These are phyloP conservation scores for Erythrocebus patas DNA, from an alignment of 2,113 vertebrate species.

Conservation along the genomic window DNA sequence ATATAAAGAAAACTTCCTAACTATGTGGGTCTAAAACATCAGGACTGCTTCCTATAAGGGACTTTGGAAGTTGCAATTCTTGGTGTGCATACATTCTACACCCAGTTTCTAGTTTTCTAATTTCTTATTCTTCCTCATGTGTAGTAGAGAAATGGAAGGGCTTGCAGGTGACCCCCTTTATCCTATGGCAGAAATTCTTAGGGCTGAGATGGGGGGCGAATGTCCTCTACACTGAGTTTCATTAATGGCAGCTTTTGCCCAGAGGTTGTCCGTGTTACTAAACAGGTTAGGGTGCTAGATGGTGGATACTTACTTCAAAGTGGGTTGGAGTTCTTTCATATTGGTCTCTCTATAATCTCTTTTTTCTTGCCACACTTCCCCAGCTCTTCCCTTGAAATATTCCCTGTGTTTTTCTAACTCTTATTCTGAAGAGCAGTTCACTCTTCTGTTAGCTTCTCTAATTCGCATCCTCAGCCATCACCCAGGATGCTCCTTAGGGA, in stretches of 20 bases:
- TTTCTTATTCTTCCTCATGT: not conserved
- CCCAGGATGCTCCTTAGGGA: not conserved
- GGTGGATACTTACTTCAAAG: not conserved
- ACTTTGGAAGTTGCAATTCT: not conserved
- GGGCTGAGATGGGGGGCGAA: not conserved
- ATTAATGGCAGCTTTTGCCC: not conserved
- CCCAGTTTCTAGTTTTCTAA: not conserved
- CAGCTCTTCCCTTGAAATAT: not conserved
- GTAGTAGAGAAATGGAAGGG: not conserved
- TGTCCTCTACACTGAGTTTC: not conserved
- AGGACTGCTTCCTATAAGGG: not conserved
- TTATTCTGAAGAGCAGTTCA: not conserved
- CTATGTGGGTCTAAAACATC: not conserved
- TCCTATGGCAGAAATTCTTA: not conserved
- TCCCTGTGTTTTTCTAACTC: not conserved
- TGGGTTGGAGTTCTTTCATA: not conserved
- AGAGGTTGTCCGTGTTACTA: not conserved
- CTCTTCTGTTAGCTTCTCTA: not conserved
- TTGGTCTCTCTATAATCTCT: not conserved
- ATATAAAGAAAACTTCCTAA: not conserved
- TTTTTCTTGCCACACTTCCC: not conserved
- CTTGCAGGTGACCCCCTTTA: not conserved
- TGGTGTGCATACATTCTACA: not conserved
- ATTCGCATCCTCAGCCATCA: not conserved
- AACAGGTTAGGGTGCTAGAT: accelerated